Percentiles rank a stretch among this genome's conserved stretches.
phyloP scores from a whole-genome alignment of 2,888 invertebrate species.

The Chrysolina americana region DNA sequence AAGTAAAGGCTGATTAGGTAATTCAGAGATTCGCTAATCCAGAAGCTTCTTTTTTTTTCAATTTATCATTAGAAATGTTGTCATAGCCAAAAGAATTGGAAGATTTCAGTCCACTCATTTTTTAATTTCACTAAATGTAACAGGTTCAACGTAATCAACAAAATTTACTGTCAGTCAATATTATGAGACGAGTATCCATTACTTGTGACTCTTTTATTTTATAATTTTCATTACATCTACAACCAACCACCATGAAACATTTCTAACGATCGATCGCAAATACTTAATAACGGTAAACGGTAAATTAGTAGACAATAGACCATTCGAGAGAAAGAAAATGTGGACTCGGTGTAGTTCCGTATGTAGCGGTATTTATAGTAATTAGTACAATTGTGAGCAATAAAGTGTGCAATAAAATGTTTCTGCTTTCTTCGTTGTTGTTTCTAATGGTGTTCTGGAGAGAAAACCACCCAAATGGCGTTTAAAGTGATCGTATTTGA shows the following conservation, averaged over 20 bases:
- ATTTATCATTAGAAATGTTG: too few relatives aligned
- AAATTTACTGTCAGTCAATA: too few relatives aligned
- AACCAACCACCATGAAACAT: neutral
- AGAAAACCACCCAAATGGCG: too few relatives aligned
- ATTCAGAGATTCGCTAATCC: too few relatives aligned
- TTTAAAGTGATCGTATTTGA: too few relatives aligned
- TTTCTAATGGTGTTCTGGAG: neutral
- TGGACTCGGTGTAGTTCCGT: neutral
- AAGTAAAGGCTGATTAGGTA: too few relatives aligned
- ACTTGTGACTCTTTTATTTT: neutral
- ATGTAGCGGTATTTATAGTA: slow-evolving; percentile 17
- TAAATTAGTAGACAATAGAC: slow-evolving; percentile 4
- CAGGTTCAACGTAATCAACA: too few relatives aligned
- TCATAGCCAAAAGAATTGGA: too few relatives aligned
- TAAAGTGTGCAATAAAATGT: neutral
- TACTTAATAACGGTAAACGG: neutral
- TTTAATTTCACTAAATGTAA: too few relatives aligned
- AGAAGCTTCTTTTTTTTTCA: too few relatives aligned
- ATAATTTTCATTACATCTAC: neutral
- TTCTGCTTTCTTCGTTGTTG: slow-evolving; percentile 8
- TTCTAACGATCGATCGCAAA: slow-evolving; percentile 3
- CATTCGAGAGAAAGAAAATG: slow-evolving; percentile 14
- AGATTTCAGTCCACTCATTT: too few relatives aligned
- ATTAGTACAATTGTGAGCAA: slow-evolving; percentile 22
- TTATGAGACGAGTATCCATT: too few relatives aligned